phyloP scores from a whole-genome alignment of 92 coral and sea anemone species.

The Parazoanthus darwini region DNA sequence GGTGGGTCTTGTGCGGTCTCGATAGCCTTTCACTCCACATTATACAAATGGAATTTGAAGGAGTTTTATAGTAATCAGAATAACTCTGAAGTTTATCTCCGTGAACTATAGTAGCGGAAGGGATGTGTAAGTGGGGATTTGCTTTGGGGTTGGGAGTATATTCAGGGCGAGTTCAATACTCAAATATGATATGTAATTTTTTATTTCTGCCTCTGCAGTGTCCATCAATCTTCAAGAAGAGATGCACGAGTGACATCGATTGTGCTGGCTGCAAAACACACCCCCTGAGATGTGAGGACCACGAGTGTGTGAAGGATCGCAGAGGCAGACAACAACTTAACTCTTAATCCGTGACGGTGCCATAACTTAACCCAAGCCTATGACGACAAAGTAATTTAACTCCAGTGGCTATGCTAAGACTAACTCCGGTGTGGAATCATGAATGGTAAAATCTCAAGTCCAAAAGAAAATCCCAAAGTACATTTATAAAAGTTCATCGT shows the following conservation, averaged over 20 bases:
- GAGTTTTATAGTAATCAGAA: not conserved
- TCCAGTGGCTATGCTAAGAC: not conserved
- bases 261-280: constrained; percentile 31
- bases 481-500: not conserved
- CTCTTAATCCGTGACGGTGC: too few relatives aligned
- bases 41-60: too few relatives aligned
- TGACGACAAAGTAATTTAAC: not conserved
- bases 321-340: not conserved
- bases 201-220: constrained; percentile 1
- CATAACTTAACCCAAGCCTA: not conserved
- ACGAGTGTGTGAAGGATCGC: constrained; percentile 31
- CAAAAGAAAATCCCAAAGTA: not conserved
- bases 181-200: not conserved
- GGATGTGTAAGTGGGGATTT: not conserved
- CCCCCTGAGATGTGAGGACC: constrained; percentile 18
- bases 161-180: not conserved
- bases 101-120: not conserved
- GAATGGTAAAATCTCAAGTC: not conserved
- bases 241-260: not conserved
- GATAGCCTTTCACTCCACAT: not conserved
- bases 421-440: not conserved
- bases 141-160: not conserved
- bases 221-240: constrained; percentile 26
- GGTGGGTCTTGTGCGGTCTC: not conserved
- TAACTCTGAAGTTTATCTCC: not conserved